A percentile compares a stretch with the other conserved stretches of the same genome.
These are phyloP conservation scores for Actenoides lindsayi DNA, from an alignment of 2,113 vertebrate species.

Conservation along the genomic window DNA sequence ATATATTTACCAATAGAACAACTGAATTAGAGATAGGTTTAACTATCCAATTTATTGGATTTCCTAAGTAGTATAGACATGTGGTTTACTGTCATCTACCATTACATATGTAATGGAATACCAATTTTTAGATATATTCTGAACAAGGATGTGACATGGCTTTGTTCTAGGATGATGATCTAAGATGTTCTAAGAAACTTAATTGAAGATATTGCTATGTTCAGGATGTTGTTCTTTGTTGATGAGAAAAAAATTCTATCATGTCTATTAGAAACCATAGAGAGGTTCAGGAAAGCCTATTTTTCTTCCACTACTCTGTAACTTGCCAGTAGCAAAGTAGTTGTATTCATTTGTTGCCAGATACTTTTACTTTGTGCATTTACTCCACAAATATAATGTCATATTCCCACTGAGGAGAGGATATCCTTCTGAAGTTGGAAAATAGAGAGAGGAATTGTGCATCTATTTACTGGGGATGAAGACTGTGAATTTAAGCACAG, in stretches of 20 bases:
- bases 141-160: background rate
- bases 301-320: background rate
- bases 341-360: background rate
- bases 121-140: background rate
- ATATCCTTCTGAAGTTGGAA: background rate
- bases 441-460: background rate
- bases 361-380: background rate
- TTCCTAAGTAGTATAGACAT: background rate
- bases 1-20: background rate
- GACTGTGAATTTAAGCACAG: background rate
- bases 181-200: background rate
- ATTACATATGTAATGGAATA: background rate
- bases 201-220: background rate
- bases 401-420: background rate
- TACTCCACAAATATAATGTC: background rate
- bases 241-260: background rate
- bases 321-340: background rate
- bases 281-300: background rate
- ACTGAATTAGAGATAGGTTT: background rate
- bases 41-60: background rate
- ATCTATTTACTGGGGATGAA: background rate
- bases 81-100: background rate
- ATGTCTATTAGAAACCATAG: background rate
- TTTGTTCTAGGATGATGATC: background rate
- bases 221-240: background rate